These are phyloP conservation scores for Calephelis nemesis DNA, from an alignment of 1,140 invertebrate genomes.

Conservation along the genomic window DNA sequence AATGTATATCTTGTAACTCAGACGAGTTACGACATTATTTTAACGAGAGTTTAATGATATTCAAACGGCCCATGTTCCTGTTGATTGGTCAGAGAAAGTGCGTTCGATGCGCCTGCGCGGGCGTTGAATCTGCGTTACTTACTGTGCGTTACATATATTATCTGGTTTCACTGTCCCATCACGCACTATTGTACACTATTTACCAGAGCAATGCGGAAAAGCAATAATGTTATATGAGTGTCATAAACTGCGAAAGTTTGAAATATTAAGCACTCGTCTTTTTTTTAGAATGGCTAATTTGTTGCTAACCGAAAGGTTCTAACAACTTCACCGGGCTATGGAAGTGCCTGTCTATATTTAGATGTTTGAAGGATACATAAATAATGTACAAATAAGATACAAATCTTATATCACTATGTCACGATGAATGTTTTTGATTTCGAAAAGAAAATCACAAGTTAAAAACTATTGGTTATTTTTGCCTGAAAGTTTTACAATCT, in stretches of 20 bases:
- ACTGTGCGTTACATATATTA: conserved; percentile 18
- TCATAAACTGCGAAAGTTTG: background rate
- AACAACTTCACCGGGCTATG: too few relatives aligned
- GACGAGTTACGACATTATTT: conserved; percentile 2
- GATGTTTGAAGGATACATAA: too few relatives aligned
- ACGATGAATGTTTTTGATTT: too few relatives aligned
- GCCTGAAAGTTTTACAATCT: too few relatives aligned
- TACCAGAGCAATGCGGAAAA: background rate
- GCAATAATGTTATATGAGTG: background rate
- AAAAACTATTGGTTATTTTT: too few relatives aligned
- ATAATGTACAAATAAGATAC: too few relatives aligned
- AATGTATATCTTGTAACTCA: background rate
- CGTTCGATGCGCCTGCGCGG: conserved; percentile 7
- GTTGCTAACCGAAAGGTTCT: too few relatives aligned
- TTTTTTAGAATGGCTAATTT: too few relatives aligned
- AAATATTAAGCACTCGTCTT: too few relatives aligned
- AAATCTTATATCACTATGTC: too few relatives aligned
- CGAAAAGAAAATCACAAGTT: too few relatives aligned
- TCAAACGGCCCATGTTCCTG: conserved; percentile 6
- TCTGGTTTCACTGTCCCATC: conserved; percentile 11
- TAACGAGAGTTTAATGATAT: conserved; percentile 15
- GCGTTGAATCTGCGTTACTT: conserved; percentile 3
- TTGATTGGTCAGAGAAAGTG: conserved; percentile 20
- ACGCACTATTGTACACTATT: conserved; percentile 1
- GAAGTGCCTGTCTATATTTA: too few relatives aligned